Base-by-base conservation (phyloP, 2,797 vertebrate genomes). In the Rhynchotus rufescens region DNA sequence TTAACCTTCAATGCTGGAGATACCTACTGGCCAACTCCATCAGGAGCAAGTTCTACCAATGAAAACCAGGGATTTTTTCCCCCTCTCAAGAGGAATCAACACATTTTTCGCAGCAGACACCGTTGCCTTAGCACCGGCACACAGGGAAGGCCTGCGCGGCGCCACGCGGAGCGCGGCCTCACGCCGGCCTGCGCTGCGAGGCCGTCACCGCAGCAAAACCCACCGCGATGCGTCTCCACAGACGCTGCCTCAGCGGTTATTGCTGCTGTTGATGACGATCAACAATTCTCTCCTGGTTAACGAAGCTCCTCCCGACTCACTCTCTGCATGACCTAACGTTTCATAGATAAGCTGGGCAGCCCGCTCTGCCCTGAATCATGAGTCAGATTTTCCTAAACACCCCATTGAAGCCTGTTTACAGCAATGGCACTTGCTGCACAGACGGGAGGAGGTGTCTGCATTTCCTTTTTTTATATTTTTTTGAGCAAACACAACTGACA, bases 371-470 rank as follows among this genome's bases (percentile, higher is more conserved):
- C 74, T 17, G 49, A 79, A 56, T 15, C 72, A 52, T 97, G 96
- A 97, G 90, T 97, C 97, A 97, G 80, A 95, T 86, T 88, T 95
- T 94, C 86, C 77, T 14, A 62, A 94, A 92, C 90, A 92, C 94
- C 93, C 92, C 11, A 62, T 17, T 90, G 47, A 84, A 96, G 92
- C 92, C 93, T 97, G 95, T 97, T 97, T 97, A 95, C 81, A 78
- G 81, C 56, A 32, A n/a, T 10, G 62, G 32, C 9, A 12, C 73
- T 87, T 73, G 79, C 89, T 92, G 32, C 82, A 90, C 13, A 44
- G 32, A 64, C 60, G n/a, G 73, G 42, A 90, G 51, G 69, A 76
- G 86, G 23, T 12, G 32, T 69, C 78, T 91, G 59, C 1, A 2
- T 81, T 92, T 88, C 75, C 67, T 73, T 77, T 82, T 77, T 49